A percentile compares a stretch with the other conserved stretches of the same genome.
These are phyloP conservation scores for Crypturellus tataupa DNA, from an alignment of 2,797 vertebrate species.

Conservation along the genomic window DNA sequence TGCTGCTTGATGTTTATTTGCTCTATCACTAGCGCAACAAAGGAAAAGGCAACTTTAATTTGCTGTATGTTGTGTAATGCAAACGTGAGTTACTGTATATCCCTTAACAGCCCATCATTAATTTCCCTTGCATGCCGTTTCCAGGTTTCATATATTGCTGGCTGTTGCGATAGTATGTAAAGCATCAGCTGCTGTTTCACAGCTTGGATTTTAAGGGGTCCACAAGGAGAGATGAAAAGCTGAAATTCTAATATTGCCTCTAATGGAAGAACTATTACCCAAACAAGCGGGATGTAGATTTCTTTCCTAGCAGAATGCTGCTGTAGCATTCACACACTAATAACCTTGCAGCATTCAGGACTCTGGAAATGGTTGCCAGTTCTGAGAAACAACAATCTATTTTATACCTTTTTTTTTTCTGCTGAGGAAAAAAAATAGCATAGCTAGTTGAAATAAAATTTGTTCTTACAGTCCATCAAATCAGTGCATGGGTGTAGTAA, in stretches of 20 bases:
- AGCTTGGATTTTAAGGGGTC: conserved; percentile 76
- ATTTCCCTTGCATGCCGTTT: conserved; percentile 41
- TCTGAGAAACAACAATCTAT: neutral
- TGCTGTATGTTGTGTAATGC: conserved; percentile 53
- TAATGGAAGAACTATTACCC: conserved; percentile 70
- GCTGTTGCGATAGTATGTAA: conserved; percentile 67
- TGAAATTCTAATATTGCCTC: conserved; percentile 72
- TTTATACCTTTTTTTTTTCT: neutral
- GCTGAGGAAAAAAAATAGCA: neutral
- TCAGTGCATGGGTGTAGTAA: neutral
- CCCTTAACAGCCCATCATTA: conserved; percentile 64
- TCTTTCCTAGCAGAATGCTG: conserved; percentile 58
- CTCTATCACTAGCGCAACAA: conserved; percentile 22
- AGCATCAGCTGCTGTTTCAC: conserved; percentile 78
- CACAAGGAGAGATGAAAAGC: conserved; percentile 76
- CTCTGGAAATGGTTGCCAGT: neutral
- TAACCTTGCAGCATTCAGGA: conserved; percentile 12
- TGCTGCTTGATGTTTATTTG: conserved; percentile 11
- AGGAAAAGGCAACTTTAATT: conserved; percentile 45
- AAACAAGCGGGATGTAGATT: conserved; percentile 63
- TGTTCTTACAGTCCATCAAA: neutral
- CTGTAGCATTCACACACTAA: neutral
- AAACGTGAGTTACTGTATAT: conserved; percentile 72
- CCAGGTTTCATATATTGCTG: conserved; percentile 66
- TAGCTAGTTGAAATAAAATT: neutral